Evolutionary conservation across 2,113 vertebrate genomes (phyloP), one percentile per base, ranked within the genome.

Genomic region (Myiagra hebetior): DNA sequence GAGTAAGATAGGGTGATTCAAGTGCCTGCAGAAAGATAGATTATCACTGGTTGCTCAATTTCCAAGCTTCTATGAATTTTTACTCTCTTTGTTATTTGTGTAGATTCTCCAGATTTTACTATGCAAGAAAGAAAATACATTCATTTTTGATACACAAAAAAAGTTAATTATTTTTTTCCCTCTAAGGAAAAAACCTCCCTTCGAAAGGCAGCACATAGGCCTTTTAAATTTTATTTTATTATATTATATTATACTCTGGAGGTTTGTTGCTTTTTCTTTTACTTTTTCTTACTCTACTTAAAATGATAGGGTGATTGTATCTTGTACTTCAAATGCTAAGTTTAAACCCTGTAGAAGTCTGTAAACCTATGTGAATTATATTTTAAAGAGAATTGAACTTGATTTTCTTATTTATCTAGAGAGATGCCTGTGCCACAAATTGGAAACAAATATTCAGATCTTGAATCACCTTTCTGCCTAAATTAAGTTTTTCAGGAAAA

Each of bases 201-300:
- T 73, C 55, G 41, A 78, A 87, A 81, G 4, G 13, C 21, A 84
- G 21, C 0, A 0, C 1, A 3, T 10, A 89, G 30, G 4, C 15
- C 13, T 75, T 75, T 81, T 35, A 72, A 72, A 85, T 89, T 52
- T 62, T 74, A 30, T 79, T 30, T 3, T 73, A 41, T 37, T 62
- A 26, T 37, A 37, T 37, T 37, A 7, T 82, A 31, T 53, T 15
- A 31, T 49, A 64, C 42, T 80, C 19, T 2, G 6, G 28, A 84
- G 22, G 3, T 39, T 76, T 76, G 22, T 63, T 62, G 42, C 1
- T 70, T 87, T 76, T 59, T 62, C 20, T 42, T 87, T 69, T 59
- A 26, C 7, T 47, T 89, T 64, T 55, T 70, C 31, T 59, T 49
- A n/a, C 10, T 28, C 21, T 56, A 21, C 2, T 9, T 37, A 56